Conservation (phyloP, 2,113 vertebrate genomes). For the Odontophorus gujanensis region DNA sequence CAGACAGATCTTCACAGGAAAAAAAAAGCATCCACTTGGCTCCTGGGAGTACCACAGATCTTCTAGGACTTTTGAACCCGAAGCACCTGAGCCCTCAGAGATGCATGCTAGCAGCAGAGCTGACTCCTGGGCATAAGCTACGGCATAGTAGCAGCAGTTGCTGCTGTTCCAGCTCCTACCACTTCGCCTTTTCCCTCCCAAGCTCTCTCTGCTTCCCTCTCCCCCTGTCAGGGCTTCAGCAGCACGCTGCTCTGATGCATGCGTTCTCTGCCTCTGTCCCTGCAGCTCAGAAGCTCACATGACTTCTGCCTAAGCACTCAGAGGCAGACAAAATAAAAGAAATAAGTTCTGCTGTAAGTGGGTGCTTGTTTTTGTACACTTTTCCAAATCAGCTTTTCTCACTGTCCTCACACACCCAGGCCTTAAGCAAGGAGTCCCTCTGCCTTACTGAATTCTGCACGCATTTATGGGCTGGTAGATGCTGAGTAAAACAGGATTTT, state of each 20-base stretch:
- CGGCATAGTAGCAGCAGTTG: neutral
- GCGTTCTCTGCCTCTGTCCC: conserved; percentile 49
- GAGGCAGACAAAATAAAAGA: conserved; percentile 48
- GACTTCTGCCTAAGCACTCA: conserved; percentile 61
- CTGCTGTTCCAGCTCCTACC: conserved; percentile 61
- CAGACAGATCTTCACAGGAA: neutral
- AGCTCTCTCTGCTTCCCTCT: conserved; percentile 47
- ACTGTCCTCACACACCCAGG: neutral
- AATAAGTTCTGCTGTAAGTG: neutral
- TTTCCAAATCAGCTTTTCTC: neutral
- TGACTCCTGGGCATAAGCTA: neutral
- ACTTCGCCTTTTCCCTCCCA: conserved; percentile 36
- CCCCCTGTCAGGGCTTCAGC: conserved; percentile 49
- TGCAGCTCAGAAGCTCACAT: conserved; percentile 71
- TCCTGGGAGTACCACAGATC: neutral
- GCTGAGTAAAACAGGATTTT: neutral
- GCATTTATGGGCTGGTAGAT: neutral
- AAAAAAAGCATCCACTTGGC: neutral
- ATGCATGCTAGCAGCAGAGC: neutral
- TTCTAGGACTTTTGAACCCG: neutral
- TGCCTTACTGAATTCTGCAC: neutral
- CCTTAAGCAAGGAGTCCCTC: neutral
- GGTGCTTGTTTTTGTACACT: neutral
- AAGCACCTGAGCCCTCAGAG: neutral
- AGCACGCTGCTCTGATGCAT: conserved; percentile 63